Evolutionary conservation across 1,140 invertebrate genomes (phyloP).

Genomic region (Tetragnatha versicolor): DNA sequence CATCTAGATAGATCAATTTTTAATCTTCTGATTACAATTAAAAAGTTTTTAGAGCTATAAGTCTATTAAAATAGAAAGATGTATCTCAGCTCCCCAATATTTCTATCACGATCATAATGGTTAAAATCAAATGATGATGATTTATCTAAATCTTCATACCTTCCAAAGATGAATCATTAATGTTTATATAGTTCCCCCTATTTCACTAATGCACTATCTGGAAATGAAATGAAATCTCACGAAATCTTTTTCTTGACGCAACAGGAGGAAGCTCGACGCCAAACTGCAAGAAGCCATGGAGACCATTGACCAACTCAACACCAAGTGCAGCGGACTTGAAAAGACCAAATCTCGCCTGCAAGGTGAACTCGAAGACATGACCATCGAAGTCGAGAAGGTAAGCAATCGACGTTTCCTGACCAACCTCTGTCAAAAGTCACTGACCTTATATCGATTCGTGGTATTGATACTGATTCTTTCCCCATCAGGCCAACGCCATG

Average conservation of each 20-base stretch:
- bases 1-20: no score
- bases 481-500: slow-evolving; percentile 79
- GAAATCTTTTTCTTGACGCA: not conserved
- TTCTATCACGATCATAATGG: no score
- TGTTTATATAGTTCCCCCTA: not conserved
- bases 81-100: no score
- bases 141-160: no score
- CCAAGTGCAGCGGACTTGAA: slow-evolving; percentile 94
- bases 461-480: not conserved
- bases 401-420: no score
- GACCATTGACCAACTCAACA: slow-evolving; percentile 95
- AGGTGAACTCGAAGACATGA: slow-evolving; percentile 97
- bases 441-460: not conserved
- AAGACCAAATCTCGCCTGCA: slow-evolving; percentile 96
- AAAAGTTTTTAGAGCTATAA: no score
- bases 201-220: no score
- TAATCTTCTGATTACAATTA: no score
- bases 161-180: not conserved
- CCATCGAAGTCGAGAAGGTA: slow-evolving; percentile 90
- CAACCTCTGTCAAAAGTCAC: not conserved
- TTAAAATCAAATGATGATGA: no score
- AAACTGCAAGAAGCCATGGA: slow-evolving; percentile 97
- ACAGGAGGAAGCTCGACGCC: slow-evolving; percentile 81
- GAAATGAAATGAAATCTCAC: no score
- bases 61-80: no score